Percentiles rank a stretch among this genome's conserved stretches.
These are phyloP conservation scores for Hydrocynus forskahlii DNA, from an alignment of 2,797 vertebrate genomes.

Conservation along the genomic window DNA sequence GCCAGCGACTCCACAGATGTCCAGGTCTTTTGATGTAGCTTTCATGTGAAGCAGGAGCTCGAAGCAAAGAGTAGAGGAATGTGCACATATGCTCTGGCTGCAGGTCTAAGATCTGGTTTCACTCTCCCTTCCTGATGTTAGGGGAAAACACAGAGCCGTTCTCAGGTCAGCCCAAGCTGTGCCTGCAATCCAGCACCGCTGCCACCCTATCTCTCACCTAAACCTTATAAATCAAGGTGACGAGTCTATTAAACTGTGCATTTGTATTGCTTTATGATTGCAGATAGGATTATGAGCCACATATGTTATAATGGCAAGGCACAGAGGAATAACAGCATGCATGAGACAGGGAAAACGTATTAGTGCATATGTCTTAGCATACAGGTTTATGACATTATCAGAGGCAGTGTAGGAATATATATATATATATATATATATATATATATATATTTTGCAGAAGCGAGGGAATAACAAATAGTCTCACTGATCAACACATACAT, in stretches of 20 bases:
- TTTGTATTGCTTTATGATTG: slow-evolving; percentile 51
- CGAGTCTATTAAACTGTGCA: slow-evolving; percentile 43
- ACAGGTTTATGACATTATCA: slow-evolving; percentile 26
- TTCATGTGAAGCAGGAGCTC: slow-evolving; percentile 19
- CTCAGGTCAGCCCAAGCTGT: background rate
- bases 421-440: no score
- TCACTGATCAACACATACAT: slow-evolving; percentile 6
- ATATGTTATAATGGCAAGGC: slow-evolving; percentile 20
- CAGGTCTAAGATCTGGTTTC: background rate
- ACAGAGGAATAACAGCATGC: background rate
- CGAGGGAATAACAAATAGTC: background rate
- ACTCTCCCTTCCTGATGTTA: background rate
- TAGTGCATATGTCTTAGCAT: slow-evolving; percentile 8
- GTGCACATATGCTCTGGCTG: background rate
- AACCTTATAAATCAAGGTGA: slow-evolving; percentile 43
- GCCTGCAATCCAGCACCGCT: background rate
- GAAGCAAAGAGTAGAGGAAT: slow-evolving; percentile 7
- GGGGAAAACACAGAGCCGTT: background rate
- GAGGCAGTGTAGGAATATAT: background rate
- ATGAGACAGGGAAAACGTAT: slow-evolving; percentile 5
- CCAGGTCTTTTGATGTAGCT: slow-evolving; percentile 40
- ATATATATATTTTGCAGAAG: background rate
- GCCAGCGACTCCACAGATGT: slow-evolving; percentile 9
- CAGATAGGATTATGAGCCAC: slow-evolving; percentile 47
- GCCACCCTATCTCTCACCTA: slow-evolving; percentile 29